A percentile compares a stretch with the other conserved stretches of the same genome.
Evolutionary conservation across 2,797 vertebrate species (phyloP).

Genomic region (Pogonophryne albipinna): DNA sequence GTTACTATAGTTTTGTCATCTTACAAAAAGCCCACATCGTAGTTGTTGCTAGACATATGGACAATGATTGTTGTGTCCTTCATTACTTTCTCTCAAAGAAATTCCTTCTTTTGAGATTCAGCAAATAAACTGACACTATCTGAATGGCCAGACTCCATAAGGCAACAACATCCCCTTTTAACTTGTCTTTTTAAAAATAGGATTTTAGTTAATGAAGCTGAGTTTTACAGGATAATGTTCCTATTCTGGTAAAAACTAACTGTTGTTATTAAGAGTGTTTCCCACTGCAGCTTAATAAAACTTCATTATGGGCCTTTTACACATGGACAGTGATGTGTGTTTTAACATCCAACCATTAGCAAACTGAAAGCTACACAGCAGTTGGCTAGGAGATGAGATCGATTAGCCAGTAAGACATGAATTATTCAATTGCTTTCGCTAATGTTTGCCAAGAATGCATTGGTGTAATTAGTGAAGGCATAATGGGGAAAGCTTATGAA

Average conservation of each 20-base stretch:
- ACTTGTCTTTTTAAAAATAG: neutral
- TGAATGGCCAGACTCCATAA: neutral
- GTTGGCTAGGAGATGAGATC: slow-evolving; percentile 50
- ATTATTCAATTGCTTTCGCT: slow-evolving; percentile 53
- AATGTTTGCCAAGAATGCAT: slow-evolving; percentile 62
- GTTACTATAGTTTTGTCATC: too few species aligned
- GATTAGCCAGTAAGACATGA: slow-evolving; percentile 60
- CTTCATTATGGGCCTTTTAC: slow-evolving; percentile 36
- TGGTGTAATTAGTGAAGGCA: slow-evolving; percentile 33
- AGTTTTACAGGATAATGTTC: slow-evolving; percentile 23
- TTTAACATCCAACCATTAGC: slow-evolving; percentile 49
- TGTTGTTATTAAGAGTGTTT: slow-evolving; percentile 41
- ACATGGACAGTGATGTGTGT: slow-evolving; percentile 37
- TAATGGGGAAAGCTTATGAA: slow-evolving; percentile 16
- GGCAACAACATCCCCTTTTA: neutral
- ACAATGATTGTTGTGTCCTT: too few species aligned
- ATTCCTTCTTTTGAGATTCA: neutral
- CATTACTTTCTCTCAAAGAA: neutral
- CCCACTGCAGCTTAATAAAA: slow-evolving; percentile 57
- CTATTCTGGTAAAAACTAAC: slow-evolving; percentile 23
- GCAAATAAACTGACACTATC: neutral
- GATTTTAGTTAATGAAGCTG: neutral
- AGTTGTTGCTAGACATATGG: too few species aligned
- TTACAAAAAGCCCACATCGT: too few species aligned
- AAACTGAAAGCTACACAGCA: slow-evolving; percentile 22